Evolutionary conservation across 2,113 vertebrate genomes (phyloP), one percentile per base, ranked within the genome.

Genomic region (Centropus unirufus): DNA sequence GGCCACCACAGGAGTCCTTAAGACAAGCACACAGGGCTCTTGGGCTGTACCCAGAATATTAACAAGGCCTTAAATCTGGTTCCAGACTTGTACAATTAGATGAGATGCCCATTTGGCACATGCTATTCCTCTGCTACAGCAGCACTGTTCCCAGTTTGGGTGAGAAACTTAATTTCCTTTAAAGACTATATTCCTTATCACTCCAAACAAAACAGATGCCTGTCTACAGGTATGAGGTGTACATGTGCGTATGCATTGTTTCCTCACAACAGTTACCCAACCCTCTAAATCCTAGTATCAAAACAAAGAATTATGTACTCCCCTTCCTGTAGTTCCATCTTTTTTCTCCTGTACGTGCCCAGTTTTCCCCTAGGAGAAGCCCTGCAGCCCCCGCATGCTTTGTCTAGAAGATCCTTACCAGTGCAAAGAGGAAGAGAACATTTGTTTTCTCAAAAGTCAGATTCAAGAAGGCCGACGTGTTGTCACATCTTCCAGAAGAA

Each of bases 321-420:
- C 63, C 36, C 14, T 80, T 82, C 47, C 57, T 76, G 47, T 16
- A 51, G 14, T 4, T 54, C 9, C 40, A 74, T 40, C 49, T 39
- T 74, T 84, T 40, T 46, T 27, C 66, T 73, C 32, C 51, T 58
- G 59, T 34, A 58, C 34, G 74, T 44, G n/a, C 5, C 52, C 57
- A 49, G 49, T 46, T 57, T 70, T 62, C 36, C 52, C 63, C 19
- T 16, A 5, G 4, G 17, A 19, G 2, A 27, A 66, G 34, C 12
- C 34, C 42, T 29, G 29, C 40, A 46, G 66, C 8, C 2, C 22
- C 42, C 46, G 5, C 20, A 12, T 0, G 0, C 30, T 80, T 29
- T 16, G 18, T 44, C 18, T 36, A 63, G 26, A 49, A 76, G 42
- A 70, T 9, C 36, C 97, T 98, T 97, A 99, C 99, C 99, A 98